Percentiles rank a stretch among this genome's conserved stretches.
These are phyloP conservation scores for Heliconius congener DNA, from an alignment of 1,140 invertebrate species.

Conservation along the genomic window DNA sequence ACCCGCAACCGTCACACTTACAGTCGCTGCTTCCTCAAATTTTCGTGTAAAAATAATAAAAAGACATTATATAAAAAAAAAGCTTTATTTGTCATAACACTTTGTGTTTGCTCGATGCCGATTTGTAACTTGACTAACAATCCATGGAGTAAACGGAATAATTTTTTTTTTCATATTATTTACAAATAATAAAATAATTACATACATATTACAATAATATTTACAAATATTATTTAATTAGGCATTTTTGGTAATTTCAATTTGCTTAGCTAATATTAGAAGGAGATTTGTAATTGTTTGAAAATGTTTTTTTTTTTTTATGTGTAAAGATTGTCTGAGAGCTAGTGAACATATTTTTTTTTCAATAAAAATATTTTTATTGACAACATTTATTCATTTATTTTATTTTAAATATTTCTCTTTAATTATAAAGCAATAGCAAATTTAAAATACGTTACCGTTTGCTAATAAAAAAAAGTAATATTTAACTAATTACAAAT, in stretches of 20 bases:
- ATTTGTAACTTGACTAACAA: conserved; percentile 30
- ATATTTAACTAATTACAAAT: background rate
- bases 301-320: background rate
- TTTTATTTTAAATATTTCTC: no score
- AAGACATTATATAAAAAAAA: conserved; percentile 61
- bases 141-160: conserved; percentile 25
- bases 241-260: conserved; percentile 25
- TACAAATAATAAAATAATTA: conserved; percentile 13
- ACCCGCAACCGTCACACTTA: no score
- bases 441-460: no score
- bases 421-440: no score
- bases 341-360: background rate
- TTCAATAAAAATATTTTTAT: background rate
- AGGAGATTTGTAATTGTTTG: background rate
- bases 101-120: conserved; percentile 56
- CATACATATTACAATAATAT: conserved; percentile 27
- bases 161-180: conserved; percentile 37
- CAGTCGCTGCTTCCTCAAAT: background rate
- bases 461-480: background rate
- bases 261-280: conserved; percentile 12
- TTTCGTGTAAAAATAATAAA: conserved; percentile 34
- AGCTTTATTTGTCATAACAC: conserved; percentile 74
- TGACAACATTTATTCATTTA: background rate
- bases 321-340: background rate
- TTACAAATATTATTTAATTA: conserved; percentile 41